Evolutionary conservation across 2,797 vertebrate genomes (phyloP).

Genomic region (Tenualosa thibaudeaui): DNA sequence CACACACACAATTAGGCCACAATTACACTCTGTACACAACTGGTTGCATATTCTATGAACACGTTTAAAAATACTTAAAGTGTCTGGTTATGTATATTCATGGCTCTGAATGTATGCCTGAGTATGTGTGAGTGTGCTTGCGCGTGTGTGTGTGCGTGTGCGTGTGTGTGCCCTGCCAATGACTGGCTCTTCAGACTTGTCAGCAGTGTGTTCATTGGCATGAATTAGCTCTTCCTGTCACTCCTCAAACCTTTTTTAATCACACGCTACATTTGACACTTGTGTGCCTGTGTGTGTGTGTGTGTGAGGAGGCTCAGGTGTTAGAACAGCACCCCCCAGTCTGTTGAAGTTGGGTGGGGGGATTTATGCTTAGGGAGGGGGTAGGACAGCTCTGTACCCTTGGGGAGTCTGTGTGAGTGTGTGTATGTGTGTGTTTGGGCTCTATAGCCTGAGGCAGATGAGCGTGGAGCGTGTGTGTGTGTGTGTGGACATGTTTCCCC

Average conservation of each 20-base stretch:
- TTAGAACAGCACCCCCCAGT: neutral
- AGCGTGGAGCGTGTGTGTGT: neutral
- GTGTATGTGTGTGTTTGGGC: neutral
- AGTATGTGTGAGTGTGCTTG: too few relatives aligned
- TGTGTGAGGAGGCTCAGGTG: neutral
- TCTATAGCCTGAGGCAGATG: neutral
- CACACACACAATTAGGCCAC: neutral
- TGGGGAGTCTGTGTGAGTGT: neutral
- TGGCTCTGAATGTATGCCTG: too few relatives aligned
- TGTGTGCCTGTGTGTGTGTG: neutral
- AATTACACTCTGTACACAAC: too few relatives aligned
- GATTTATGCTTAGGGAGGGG: neutral
- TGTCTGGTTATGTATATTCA: too few relatives aligned
- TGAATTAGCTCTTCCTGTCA: neutral
- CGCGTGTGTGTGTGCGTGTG: neutral
- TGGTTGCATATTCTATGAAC: too few relatives aligned
- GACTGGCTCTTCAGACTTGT: neutral
- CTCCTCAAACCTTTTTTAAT: conserved; percentile 6
- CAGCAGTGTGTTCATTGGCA: neutral
- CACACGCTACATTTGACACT: conserved; percentile 10
- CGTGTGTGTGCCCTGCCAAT: neutral
- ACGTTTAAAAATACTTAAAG: too few relatives aligned
- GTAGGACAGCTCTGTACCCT: neutral
- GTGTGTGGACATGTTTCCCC: neutral
- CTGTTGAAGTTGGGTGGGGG: neutral